Evolutionary conservation across 2,888 invertebrate genomes (phyloP), one percentile per base, ranked within the genome.

Genomic region (Eupithecia subumbrata): DNA sequence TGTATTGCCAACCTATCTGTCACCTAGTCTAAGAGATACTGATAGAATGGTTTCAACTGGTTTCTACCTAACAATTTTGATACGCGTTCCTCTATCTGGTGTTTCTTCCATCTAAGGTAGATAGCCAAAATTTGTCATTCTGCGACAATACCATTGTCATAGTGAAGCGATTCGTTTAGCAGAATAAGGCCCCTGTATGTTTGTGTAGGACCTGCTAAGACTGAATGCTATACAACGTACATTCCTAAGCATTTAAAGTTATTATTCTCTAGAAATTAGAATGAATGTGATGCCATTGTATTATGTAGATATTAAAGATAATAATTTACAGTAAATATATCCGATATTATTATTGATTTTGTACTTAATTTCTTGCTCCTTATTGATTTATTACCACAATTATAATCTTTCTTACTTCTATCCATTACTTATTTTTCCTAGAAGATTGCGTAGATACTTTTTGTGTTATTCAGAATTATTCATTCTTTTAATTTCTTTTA

Each of bases 221-320:
- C 80, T 78, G 80, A 78, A 72, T 78, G 78, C 70, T 75, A 75
- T 72, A 66, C 43, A 67, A 68, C 75, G 74, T 63, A 79, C 80
- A 81, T 81, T 81, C 80, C 80, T 71, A 73, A 77, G 79, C 76
- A 77, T 77, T 77, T 74, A 77, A 25, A 18, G 11, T 37, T 40
- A 40, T 34, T 22, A 63, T 22, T 45, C 25, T 25, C 22, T 71
- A 60, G n/a, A 18, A n/a, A n/a, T 25, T 63, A n/a, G 56, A 67
- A 82, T 83, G 79, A 80, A 77, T 79, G 82, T 82, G 81, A 84
- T 88, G 89, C 88, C 89, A 89, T 88, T 84, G 81, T 82, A 83
- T 67, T 67, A 37, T 66, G 40, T 30, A 66, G 66, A 64, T 66
- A 66, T n/a, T 63, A 63, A 66, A 37, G 37, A 40, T n/a, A 12